Conservation (phyloP, 2,888 invertebrate genomes). For the Hirudinaria manillensis region DNA sequence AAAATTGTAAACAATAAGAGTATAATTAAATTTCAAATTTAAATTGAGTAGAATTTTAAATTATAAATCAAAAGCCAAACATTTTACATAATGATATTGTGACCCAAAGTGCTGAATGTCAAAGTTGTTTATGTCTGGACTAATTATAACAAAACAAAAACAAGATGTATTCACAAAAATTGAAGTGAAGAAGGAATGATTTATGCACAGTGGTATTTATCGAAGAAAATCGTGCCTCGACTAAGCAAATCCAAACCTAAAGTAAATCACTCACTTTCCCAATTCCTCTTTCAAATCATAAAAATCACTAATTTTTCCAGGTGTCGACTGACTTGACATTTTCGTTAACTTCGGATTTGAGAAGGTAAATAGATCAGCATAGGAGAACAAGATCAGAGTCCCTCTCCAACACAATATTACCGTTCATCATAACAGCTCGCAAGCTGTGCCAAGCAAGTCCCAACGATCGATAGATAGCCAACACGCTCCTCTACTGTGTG, state of each 20-base stretch:
- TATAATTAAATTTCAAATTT: too few relatives aligned
- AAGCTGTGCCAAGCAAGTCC: too few relatives aligned
- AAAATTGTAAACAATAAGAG: too few relatives aligned
- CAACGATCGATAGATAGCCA: too few relatives aligned
- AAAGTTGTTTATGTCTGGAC: neutral
- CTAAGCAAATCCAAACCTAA: neutral
- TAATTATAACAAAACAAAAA: neutral
- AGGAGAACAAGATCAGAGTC: too few relatives aligned
- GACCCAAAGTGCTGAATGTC: neutral
- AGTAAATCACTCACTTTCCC: slow-evolving; percentile 76
- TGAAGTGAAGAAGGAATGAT: too few relatives aligned
- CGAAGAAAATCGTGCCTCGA: neutral
- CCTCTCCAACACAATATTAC: too few relatives aligned
- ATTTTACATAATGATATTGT: neutral
- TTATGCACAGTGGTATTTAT: neutral
- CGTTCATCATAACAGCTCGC: too few relatives aligned
- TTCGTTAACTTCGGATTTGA: neutral
- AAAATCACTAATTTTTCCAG: slow-evolving; percentile 86
- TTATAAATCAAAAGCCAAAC: neutral
- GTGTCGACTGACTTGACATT: slow-evolving; percentile 34
- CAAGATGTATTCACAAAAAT: neutral
- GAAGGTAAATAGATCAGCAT: too few relatives aligned
- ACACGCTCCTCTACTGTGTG: too few relatives aligned
- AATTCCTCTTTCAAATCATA: slow-evolving; percentile 99
- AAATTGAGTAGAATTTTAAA: neutral